phyloP scores from a whole-genome alignment of 2,113 vertebrate species.

The Brachypteracias leptosomus region DNA sequence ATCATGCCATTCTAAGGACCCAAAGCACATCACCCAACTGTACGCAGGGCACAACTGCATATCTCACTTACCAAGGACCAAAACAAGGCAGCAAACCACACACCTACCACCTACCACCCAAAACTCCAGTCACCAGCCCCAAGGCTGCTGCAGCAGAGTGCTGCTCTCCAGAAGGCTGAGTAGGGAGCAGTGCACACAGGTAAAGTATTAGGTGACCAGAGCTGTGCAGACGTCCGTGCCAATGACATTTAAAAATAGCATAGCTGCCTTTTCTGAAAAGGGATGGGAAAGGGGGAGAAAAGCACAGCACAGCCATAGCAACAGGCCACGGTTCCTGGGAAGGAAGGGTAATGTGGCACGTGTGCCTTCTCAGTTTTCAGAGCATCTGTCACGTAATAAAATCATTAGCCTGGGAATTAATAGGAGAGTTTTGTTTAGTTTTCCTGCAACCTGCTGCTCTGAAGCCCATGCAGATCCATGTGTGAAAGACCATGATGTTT shows the following conservation, averaged over 20 bases:
- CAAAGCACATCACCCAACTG: neutral
- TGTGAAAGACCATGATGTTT: neutral
- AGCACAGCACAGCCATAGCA: conserved; percentile 8
- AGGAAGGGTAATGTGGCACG: neutral
- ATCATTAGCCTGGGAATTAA: neutral
- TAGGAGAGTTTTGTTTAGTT: neutral
- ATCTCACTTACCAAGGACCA: neutral
- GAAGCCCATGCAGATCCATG: neutral
- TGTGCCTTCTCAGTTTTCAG: neutral
- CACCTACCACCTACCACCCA: neutral
- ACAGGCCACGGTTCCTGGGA: neutral
- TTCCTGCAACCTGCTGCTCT: neutral
- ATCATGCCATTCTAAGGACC: neutral
- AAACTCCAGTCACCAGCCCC: neutral
- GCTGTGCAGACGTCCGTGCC: neutral
- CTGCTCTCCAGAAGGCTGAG: neutral
- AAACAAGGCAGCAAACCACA: neutral
- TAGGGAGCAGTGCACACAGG: neutral
- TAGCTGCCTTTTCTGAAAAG: neutral
- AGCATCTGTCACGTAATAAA: neutral
- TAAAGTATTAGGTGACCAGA: neutral
- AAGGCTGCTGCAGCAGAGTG: neutral
- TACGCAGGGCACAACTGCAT: fast-evolving
- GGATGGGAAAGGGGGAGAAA: neutral
- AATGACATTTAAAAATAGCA: neutral